Base-by-base conservation (phyloP, 2,888 invertebrate species). In the Sepiola atlantica region DNA sequence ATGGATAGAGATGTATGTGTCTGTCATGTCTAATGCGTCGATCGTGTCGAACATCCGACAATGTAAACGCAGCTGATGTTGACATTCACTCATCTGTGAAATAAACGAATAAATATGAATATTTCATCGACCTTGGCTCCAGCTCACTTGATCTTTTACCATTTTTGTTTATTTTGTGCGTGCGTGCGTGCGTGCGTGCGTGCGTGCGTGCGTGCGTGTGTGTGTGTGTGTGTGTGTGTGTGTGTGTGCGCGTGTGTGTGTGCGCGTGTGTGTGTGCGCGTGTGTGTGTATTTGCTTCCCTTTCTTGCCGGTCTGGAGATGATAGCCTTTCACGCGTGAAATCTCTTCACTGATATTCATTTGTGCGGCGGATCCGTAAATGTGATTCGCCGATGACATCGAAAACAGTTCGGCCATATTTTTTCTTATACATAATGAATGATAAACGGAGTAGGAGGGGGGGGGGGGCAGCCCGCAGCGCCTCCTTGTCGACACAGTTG, bases 311-410 rank as follows among this genome's bases (percentile, higher is more conserved):
- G 77, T 77, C 77, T 77, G n/a, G n/a, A n/a, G 77, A 14, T 16
- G 77, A 77, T n/a, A 32, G 2, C 1, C 77, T 32, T n/a, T 77
- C 77, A 32, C 3, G 77, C 77, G 77, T 77, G n/a, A 77, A 77
- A 77, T 77, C 77, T 77, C 77, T 77, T n/a, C 77, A n/a, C n/a
- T 32, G 77, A n/a, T 3, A 32, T 18, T 77, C 77, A n/a, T 32
- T 77, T 77, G n/a, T 61, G 61, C 18, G 14, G 16, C 77, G 14
- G 77, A 77, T 77, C n/a, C 77, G 77, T 77, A 77, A 77, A 77
- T 77, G n/a, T 77, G 77, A 77, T 77, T 61, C 77, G 77, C 32
- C n/a, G 77, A 77, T 77, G 77, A 77, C n/a, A 77, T 77, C 77
- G n/a, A 21, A 77, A 77, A 77, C n/a, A 77, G 77, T 77, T 77